These are phyloP conservation scores for Leptopterna dolabrata DNA, from an alignment of 2,888 invertebrate genomes.

Conservation along the genomic window DNA sequence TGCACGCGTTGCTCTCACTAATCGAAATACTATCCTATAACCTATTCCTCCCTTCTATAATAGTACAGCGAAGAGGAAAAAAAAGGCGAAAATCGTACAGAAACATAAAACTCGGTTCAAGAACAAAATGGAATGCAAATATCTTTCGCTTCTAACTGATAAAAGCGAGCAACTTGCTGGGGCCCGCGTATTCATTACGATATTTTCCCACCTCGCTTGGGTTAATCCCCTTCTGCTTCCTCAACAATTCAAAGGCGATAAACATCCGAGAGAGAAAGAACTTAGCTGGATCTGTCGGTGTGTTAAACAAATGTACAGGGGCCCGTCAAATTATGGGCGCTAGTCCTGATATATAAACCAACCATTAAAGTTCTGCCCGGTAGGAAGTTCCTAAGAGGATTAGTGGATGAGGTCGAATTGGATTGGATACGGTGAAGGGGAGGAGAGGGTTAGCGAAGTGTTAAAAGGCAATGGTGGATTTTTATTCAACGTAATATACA, in stretches of 20 bases:
- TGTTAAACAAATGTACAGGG: slow-evolving; percentile 28
- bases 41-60: neutral
- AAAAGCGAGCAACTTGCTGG: slow-evolving; percentile 1
- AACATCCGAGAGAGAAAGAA: neutral
- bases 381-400: slow-evolving; percentile 26
- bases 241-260: neutral
- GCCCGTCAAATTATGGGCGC: slow-evolving; percentile 36
- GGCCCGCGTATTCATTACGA: slow-evolving; percentile 24
- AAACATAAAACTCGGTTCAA: neutral
- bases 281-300: slow-evolving; percentile 17
- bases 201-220: neutral
- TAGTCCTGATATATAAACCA: slow-evolving; percentile 45
- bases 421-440: neutral
- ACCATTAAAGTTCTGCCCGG: slow-evolving; percentile 33
- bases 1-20: neutral
- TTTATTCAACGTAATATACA: neutral
- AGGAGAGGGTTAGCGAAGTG: neutral
- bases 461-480: neutral
- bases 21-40: neutral
- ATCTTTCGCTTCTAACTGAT: neutral
- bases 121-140: slow-evolving; percentile 36
- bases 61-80: neutral
- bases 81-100: neutral
- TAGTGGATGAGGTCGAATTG: neutral
- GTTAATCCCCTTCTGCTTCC: neutral